phyloP scores from a whole-genome alignment of 2,888 invertebrate species.

The Spodoptera exigua region DNA sequence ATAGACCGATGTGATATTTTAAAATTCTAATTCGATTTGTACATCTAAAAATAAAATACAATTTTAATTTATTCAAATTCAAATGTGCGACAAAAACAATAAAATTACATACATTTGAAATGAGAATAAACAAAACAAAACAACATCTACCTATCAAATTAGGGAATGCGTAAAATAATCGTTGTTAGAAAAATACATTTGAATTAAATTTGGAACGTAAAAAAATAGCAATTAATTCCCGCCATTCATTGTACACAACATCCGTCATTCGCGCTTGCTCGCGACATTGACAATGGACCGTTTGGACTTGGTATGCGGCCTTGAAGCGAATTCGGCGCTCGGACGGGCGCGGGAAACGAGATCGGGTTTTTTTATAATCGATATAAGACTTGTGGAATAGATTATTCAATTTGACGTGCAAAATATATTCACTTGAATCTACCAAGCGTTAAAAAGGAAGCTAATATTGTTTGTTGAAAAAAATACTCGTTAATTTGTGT shows the following conservation, averaged over 20 bases:
- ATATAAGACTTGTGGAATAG: slow-evolving; percentile 71
- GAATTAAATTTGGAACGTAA: not conserved
- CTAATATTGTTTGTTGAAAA: too few species aligned
- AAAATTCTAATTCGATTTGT: too few species aligned
- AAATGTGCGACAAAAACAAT: too few species aligned
- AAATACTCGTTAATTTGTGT: too few species aligned
- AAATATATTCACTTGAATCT: slow-evolving; percentile 58
- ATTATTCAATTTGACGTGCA: slow-evolving; percentile 64
- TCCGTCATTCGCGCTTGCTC: slow-evolving; percentile 75
- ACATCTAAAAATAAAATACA: too few species aligned
- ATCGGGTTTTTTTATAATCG: slow-evolving; percentile 73
- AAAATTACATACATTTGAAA: too few species aligned
- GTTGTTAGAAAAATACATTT: not conserved
- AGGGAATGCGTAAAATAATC: not conserved
- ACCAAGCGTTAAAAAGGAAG: slow-evolving; percentile 28
- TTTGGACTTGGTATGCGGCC: slow-evolving; percentile 87
- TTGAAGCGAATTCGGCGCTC: slow-evolving; percentile 84
- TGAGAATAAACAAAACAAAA: too few species aligned
- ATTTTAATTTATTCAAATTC: too few species aligned
- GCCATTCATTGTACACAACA: slow-evolving; percentile 69
- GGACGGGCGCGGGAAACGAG: slow-evolving; percentile 71
- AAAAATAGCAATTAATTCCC: slow-evolving; percentile 59
- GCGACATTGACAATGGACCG: slow-evolving; percentile 87
- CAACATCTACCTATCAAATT: not conserved
- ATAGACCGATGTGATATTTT: too few species aligned